Evolutionary conservation across 2,888 invertebrate species (phyloP), one percentile per base, ranked within the genome.

Genomic region (Eumerus sabulonum): DNA sequence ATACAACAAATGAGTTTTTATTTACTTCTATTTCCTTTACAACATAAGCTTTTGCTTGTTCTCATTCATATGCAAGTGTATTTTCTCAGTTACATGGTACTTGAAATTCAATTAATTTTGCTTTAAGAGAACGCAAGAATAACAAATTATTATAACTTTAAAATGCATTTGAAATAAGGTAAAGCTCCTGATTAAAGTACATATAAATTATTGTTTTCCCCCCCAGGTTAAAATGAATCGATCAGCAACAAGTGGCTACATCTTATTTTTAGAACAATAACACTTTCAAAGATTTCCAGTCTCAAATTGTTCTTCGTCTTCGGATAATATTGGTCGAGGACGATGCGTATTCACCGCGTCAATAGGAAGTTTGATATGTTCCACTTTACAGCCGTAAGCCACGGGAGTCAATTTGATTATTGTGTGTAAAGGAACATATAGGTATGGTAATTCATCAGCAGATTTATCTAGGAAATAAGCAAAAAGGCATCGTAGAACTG

Each of bases 391-490:
- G 44, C 99, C 99, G 89, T 99, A 99, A 38, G 99, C 99, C 36
- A 98, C 96, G 1, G 99, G 99, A 16, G 98, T 99, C 86, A 99
- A 90, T 90, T 98, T 98, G 87, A 99, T 97, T 84, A 99, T 94
- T 57, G 98, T 96, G 90, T 99, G 99, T 70, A 97, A 90, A 7
- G 97, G 97, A 83, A 97, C 97, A 90, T 94, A 93, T 62, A 97
- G 90, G 89, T 97, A 97, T 3, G 97, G 97, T 83, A 97, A 90
- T 89, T 97, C 96, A 86, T 97, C 96, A 72, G 96, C 95, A 44
- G 94, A 94, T 89, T 98, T 98, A 88, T 99, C 98, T 84, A 98
- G 91, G 90, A 99, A 99, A 90, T 99, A 99, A 0, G 99, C 99
- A 67, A 99, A 92, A 42, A 99, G 91, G 87, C 99, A 99, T 44